These are phyloP conservation scores for Dryas iulia DNA, from an alignment of 1,140 invertebrate genomes.

Conservation along the genomic window DNA sequence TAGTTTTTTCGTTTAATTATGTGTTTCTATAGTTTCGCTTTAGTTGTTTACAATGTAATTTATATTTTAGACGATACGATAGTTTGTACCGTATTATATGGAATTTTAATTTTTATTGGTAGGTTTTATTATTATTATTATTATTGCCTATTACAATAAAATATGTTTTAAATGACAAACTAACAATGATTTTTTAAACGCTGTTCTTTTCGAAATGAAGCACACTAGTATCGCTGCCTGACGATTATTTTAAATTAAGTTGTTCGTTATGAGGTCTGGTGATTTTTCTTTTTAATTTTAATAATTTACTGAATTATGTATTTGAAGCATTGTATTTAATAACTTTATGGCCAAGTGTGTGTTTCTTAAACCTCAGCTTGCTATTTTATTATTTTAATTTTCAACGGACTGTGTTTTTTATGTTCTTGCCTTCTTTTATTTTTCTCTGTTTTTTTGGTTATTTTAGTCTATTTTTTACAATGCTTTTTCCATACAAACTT, in stretches of 20 bases:
- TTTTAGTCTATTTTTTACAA: not conserved
- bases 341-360: not conserved
- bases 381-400: not conserved
- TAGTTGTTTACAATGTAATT: not conserved
- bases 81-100: not conserved
- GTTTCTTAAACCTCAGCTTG: not conserved
- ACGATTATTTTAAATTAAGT: slow-evolving; percentile 57
- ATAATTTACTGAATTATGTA: not conserved
- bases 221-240: slow-evolving; percentile 56
- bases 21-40: not conserved
- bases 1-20: not conserved
- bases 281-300: slow-evolving; percentile 33
- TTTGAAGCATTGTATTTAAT: slow-evolving; percentile 21
- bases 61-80: not conserved
- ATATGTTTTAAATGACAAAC: slow-evolving; percentile 45
- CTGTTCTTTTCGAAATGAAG: slow-evolving; percentile 29
- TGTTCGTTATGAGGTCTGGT: slow-evolving; percentile 29
- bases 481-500: not conserved
- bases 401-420: not conserved
- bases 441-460: not conserved
- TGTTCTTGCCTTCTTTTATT: not conserved
- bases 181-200: slow-evolving; percentile 19
- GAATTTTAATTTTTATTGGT: not conserved
- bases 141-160: slow-evolving; percentile 38
- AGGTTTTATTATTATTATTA: too few relatives aligned